Base-by-base conservation (phyloP, 2,888 invertebrate species). In the Cosmopolites sordidus region DNA sequence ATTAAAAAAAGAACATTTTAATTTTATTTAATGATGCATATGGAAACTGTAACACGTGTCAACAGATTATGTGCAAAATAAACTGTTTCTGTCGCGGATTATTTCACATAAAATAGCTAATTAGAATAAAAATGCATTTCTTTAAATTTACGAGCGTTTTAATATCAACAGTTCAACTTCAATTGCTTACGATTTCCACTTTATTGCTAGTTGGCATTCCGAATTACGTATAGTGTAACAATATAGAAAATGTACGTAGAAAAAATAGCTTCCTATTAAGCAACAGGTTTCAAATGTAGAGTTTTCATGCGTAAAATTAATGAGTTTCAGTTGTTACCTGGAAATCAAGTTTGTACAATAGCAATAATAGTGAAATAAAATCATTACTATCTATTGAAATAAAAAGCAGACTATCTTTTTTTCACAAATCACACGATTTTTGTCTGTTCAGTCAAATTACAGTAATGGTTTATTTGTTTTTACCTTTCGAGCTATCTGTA, bases 41-140 rank as follows among this genome's bases (percentile, higher is more conserved):
- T 6, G 33, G 33, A 33, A 33, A 33, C 4, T 12, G n/a, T n/a
- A n/a, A 11, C 33, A n/a, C 33, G 33, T 12, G 33, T 12, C n/a
- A 27, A 27, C 9, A 9, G 9, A 27, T 6, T 27, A 27, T 27
- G 27, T 9, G 27, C 27, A 27, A 27, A 27, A 6, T 11, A 33
- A 22, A 22, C 22, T 22, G 3, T 33, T 33, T 33, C 11, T 33
- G 11, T 11, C n/a, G 33, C 33, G 3, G 3, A 33, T 33, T n/a
- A 33, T 33, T 4, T 12, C 33, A 11, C 12, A n/a, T 33, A 33
- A 6, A 12, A 33, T 33, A 4, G 33, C n/a, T 33, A 33, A 33
- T 33, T 33, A 33, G 33, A 33, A 33, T 33, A 33, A 33, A 33
- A 33, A 33, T 33, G 3, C 33, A 12, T 33, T 33, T 33, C 33